These are phyloP conservation scores for Phoebastria nigripes DNA, from an alignment of 2,797 vertebrate genomes.

Conservation along the genomic window DNA sequence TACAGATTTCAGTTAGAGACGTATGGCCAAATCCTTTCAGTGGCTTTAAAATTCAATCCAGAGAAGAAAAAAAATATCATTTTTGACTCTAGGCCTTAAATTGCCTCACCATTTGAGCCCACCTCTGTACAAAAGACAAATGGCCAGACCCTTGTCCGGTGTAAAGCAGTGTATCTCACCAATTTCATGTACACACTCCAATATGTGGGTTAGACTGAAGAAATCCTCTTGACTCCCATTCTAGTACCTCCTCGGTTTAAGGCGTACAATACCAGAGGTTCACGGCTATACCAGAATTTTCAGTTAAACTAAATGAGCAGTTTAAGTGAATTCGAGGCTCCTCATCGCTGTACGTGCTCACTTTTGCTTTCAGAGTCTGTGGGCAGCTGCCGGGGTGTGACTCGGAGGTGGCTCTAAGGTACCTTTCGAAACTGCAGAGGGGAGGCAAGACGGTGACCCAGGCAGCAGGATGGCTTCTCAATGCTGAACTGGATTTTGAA, in stretches of 20 bases:
- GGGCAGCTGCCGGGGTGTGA: neutral
- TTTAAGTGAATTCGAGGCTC: neutral
- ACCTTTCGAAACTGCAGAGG: accelerated
- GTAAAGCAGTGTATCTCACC: neutral
- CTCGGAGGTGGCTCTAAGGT: neutral
- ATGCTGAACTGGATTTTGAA: neutral
- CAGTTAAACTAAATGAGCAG: neutral
- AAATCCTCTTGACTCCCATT: neutral
- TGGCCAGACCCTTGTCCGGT: neutral
- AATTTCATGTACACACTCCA: neutral
- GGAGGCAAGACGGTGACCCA: neutral
- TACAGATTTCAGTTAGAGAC: neutral
- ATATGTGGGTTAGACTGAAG: neutral
- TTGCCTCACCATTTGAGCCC: neutral
- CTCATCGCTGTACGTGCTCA: neutral
- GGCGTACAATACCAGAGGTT: neutral
- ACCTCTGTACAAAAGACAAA: neutral
- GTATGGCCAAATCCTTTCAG: neutral
- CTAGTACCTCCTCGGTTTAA: neutral
- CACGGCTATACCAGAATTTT: neutral
- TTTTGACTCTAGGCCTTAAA: neutral
- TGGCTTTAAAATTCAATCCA: neutral
- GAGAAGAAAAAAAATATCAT: neutral
- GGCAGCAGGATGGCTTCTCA: neutral
- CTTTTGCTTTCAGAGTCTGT: neutral